Percentiles rank a stretch among this genome's conserved stretches.
Evolutionary conservation across 2,888 invertebrate genomes (phyloP).

Genomic region (Horisme vitalbata): DNA sequence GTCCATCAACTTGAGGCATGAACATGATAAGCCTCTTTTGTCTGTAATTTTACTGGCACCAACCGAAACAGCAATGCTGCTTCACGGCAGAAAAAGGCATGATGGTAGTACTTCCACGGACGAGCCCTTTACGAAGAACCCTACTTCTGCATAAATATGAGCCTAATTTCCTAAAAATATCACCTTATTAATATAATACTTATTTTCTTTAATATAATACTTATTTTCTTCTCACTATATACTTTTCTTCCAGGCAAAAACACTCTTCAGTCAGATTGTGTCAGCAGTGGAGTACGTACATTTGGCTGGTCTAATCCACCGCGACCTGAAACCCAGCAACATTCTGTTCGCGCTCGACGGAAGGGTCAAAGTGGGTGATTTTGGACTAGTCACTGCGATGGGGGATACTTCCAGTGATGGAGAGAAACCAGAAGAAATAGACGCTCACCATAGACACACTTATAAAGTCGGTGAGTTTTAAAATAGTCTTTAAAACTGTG

Average conservation of each 20-base stretch:
- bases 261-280: slow-evolving; percentile 94
- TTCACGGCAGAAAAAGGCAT: no score
- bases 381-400: slow-evolving; percentile 97
- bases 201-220: background rate
- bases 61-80: no score
- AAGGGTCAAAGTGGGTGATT: slow-evolving; percentile 96
- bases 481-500: no score
- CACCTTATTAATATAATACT: no score
- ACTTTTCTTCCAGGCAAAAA: slow-evolving; percentile 80
- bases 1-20: no score
- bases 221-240: no score
- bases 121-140: no score
- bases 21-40: no score
- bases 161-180: no score
- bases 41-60: no score
- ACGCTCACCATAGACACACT: slow-evolving; percentile 79
- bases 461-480: slow-evolving; percentile 85
- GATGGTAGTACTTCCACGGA: no score
- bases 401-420: slow-evolving; percentile 57
- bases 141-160: no score
- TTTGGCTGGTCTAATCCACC: slow-evolving; percentile 94
- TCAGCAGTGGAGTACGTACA: slow-evolving; percentile 98
- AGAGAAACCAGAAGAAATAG: slow-evolving; percentile 42
- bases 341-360: slow-evolving; percentile 95
- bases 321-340: slow-evolving; percentile 93